Base-by-base conservation (phyloP, 2,888 invertebrate genomes). In the Athalia cordata region DNA sequence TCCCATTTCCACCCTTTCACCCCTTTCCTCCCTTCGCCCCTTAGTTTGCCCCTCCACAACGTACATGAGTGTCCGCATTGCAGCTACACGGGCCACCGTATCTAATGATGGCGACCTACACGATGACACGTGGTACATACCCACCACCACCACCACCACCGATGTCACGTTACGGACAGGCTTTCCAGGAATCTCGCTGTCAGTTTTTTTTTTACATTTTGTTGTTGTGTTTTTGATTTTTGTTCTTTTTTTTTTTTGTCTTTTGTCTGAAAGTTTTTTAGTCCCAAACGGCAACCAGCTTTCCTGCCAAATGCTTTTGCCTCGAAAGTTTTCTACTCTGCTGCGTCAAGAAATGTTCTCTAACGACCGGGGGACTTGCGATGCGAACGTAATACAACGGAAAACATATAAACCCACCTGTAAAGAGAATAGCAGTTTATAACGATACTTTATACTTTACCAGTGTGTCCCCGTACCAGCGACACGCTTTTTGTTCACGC, bases 41-140 rank as follows among this genome's bases (percentile, higher is more conserved):
- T 57, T 55, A n/a, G 52, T 70, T 47, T 52, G 59, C 78, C 80
- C 78, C 80, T 80, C 81, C 82, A 83, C 82, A 78, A 81, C 83
- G 84, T 83, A 86, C 85, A 87, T 86, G 84, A 86, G 83, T 84
- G 84, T 86, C 89, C 88, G 88, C 89, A 89, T 87, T 89, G 89
- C 89, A 89, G 89, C 87, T 87, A 86, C 74, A 62, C 85, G 86
- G 87, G 86, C 87, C 86, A 87, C 85, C 88, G 87, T 88, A 49
- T 85, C 87, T 89, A 87, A 88, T 88, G 87, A 89, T 88, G 87
- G 87, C 87, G 86, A 86, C 86, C 85, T 68, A 68, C 68, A 68
- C 68, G 68, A 50, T 43, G 55, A 55, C 68, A 68, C 68, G 68
- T 68, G 68, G 68, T 67, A 13, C 55, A 8, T 55, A 55, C 43